These are phyloP conservation scores for Pomatostomus ruficeps DNA, from an alignment of 2,113 vertebrate species.

Conservation along the genomic window DNA sequence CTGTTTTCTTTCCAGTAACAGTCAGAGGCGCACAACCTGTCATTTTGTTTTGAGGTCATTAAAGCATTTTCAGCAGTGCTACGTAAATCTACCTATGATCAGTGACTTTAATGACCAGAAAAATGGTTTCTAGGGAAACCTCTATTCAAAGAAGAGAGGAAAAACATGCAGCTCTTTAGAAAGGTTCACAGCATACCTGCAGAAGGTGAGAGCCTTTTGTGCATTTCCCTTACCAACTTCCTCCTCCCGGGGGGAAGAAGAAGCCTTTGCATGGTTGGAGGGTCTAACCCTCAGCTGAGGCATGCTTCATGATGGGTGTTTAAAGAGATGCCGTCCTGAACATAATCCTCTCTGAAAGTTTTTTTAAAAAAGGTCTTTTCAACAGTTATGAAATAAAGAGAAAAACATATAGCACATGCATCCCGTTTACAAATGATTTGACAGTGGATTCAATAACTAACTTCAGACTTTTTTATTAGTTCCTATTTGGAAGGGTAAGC, in stretches of 20 bases:
- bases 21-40: not conserved
- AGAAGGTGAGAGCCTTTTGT: not conserved
- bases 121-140: slow-evolving; percentile 59
- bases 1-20: not conserved
- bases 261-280: not conserved
- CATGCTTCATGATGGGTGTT: fast-evolving
- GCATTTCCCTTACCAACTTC: not conserved
- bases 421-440: not conserved
- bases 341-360: not conserved
- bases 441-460: not conserved
- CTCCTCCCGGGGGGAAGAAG: not conserved
- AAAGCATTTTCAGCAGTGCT: slow-evolving; percentile 10
- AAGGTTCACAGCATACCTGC: not conserved
- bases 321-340: not conserved
- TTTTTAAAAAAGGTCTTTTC: not conserved
- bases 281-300: not conserved
- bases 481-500: not conserved
- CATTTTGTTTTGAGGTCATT: not conserved
- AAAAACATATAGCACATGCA: not conserved
- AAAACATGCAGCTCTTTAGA: not conserved
- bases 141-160: not conserved
- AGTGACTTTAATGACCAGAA: slow-evolving; percentile 30
- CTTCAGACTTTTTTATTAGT: not conserved
- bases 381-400: not conserved
- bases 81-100: not conserved